A percentile compares a stretch with the other conserved stretches of the same genome.
phyloP scores from a whole-genome alignment of 2,797 vertebrate species.

The Sebastes vulpes region DNA sequence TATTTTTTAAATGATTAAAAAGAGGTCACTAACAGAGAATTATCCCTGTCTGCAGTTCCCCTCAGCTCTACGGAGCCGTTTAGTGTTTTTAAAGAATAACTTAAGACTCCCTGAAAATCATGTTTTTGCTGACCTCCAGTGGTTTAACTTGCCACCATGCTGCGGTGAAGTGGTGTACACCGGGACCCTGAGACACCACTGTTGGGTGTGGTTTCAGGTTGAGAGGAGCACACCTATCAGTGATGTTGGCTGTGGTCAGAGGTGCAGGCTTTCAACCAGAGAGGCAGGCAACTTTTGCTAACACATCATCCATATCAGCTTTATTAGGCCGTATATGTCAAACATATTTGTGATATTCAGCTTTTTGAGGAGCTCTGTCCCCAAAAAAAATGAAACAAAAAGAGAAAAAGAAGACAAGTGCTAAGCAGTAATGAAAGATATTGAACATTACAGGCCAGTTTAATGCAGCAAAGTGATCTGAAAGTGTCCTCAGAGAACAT shows the following conservation, averaged over 20 bases:
- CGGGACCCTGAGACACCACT: not conserved
- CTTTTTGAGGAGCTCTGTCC: not conserved
- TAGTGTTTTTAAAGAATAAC: too few species aligned
- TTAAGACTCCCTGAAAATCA: not conserved
- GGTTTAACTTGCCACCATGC: not conserved
- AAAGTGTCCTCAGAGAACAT: not conserved
- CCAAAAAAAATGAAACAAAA: not conserved
- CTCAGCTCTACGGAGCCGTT: not conserved
- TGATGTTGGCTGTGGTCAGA: not conserved
- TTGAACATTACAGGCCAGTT: not conserved
- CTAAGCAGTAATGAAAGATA: not conserved
- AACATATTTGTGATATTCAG: not conserved
- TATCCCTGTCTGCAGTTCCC: not conserved
- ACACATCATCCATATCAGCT: not conserved
- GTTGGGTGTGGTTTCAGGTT: not conserved
- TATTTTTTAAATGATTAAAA: not conserved
- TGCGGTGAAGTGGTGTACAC: not conserved
- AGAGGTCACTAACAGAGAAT: not conserved
- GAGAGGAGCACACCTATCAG: not conserved
- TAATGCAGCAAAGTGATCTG: not conserved
- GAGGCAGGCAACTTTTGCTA: not conserved
- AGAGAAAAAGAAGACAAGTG: not conserved
- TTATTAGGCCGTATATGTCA: not conserved
- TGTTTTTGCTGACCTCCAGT: not conserved
- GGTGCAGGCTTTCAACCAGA: not conserved